Conservation (phyloP, 2,113 vertebrate genomes). For the Dolichallabes microphthalmus region DNA sequence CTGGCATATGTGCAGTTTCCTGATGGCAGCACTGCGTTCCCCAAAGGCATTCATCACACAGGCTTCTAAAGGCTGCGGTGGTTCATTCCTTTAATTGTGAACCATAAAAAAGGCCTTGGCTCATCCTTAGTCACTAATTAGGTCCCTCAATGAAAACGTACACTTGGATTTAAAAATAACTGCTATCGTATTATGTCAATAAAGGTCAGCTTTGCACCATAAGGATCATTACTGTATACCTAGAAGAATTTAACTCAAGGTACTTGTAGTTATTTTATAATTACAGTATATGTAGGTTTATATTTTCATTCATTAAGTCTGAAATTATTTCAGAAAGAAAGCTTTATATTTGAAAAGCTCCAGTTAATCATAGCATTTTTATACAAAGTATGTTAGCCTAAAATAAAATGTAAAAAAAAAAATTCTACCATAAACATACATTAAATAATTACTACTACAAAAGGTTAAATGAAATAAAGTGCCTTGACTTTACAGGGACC, state of each 20-base stretch:
- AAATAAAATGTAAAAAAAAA: constrained; percentile 1
- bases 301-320: not conserved
- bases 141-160: constrained; percentile 15
- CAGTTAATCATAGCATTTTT: not conserved
- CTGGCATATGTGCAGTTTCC: constrained; percentile 32
- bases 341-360: not conserved
- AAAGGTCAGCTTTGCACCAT: not conserved
- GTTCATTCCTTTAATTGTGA: constrained; percentile 5
- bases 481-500: not conserved
- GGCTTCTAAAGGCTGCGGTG: not conserved
- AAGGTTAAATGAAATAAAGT: constrained; percentile 2
- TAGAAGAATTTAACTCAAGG: not conserved
- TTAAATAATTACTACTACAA: no score
- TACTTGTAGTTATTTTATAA: not conserved
- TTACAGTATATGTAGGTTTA: not conserved
- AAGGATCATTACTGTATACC: not conserved
- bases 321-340: not conserved
- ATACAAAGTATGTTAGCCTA: not conserved
- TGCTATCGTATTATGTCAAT: not conserved
- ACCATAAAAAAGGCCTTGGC: not conserved
- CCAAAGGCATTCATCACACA: constrained; percentile 26
- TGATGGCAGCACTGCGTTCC: constrained; percentile 8
- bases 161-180: not conserved
- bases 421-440: not conserved
- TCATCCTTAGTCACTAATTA: constrained; percentile 30